Percentiles rank a stretch among this genome's conserved stretches.
Conservation (phyloP, 2,888 invertebrate genomes). For the Sphaerophoria rueppellii region DNA sequence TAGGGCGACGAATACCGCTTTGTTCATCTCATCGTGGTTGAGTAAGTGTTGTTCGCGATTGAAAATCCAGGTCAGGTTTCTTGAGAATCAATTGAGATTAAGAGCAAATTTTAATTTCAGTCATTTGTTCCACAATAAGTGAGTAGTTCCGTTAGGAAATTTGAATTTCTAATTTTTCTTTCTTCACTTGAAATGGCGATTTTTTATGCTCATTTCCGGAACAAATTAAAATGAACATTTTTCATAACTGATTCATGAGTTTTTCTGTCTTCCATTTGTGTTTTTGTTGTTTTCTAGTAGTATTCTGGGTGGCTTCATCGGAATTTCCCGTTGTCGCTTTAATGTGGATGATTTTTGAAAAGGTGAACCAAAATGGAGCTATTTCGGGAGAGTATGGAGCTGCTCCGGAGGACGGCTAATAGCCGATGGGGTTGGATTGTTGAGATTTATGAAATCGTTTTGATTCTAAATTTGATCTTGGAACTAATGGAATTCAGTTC, state of each 20-base stretch:
- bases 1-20: slow-evolving; percentile 26
- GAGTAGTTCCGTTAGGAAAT: slow-evolving; percentile 49
- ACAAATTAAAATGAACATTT: slow-evolving; percentile 26
- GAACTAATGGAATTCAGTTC: not conserved
- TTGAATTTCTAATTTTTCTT: slow-evolving; percentile 59
- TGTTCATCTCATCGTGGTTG: slow-evolving; percentile 5
- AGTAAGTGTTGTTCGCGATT: not conserved
- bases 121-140: slow-evolving; percentile 38
- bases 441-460: not conserved
- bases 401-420: slow-evolving; percentile 9
- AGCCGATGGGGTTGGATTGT: not conserved
- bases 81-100: slow-evolving; percentile 47
- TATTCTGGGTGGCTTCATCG: slow-evolving; percentile 49
- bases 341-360: slow-evolving; percentile 50
- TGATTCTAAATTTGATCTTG: not conserved
- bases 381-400: slow-evolving; percentile 52
- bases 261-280: not conserved
- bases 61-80: slow-evolving; percentile 54
- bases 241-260: slow-evolving; percentile 7
- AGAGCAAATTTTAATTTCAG: slow-evolving; percentile 42
- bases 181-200: slow-evolving; percentile 18
- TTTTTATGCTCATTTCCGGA: slow-evolving; percentile 46
- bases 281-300: not conserved
- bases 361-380: slow-evolving; percentile 40
- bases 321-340: slow-evolving; percentile 22